Percentiles rank a stretch among this genome's conserved stretches.
Conservation (phyloP, 2,888 invertebrate species). For the Criorhina ranunculi region DNA sequence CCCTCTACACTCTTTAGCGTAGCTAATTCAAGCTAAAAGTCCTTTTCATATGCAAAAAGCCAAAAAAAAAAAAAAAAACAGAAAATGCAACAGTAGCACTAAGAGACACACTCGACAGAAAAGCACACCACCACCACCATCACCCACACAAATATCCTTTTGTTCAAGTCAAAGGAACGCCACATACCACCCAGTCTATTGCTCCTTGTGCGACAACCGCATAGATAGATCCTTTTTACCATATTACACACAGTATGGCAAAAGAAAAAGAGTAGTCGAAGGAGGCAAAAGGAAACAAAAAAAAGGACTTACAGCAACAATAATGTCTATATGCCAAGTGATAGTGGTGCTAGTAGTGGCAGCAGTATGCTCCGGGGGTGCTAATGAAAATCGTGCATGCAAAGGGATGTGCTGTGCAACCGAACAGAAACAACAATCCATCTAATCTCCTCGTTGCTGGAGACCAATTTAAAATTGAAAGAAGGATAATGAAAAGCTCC, state of each 20-base stretch:
- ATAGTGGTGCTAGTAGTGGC: not conserved
- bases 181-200: conserved; percentile 63
- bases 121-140: not conserved
- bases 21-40: conserved; percentile 74
- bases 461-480: conserved; percentile 77
- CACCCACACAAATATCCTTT: conserved; percentile 53
- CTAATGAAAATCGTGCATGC: conserved; percentile 75
- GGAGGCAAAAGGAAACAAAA: conserved; percentile 8
- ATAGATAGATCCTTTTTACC: conserved; percentile 70
- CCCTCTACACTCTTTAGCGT: conserved; percentile 66
- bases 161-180: conserved; percentile 60
- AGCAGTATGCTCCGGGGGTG: conserved; percentile 65
- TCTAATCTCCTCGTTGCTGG: conserved; percentile 71
- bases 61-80: not conserved
- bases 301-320: conserved; percentile 39
- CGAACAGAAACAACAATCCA: conserved; percentile 77
- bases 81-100: conserved; percentile 73
- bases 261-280: not conserved
- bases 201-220: conserved; percentile 64
- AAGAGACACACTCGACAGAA: conserved; percentile 27
- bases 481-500: conserved; percentile 73
- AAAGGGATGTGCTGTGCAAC: conserved; percentile 75
- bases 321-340: conserved; percentile 55
- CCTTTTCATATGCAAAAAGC: conserved; percentile 61
- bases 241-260: conserved; percentile 57